Percentiles rank a stretch among this genome's conserved stretches.
phyloP scores from a whole-genome alignment of 2,797 vertebrate genomes.

The Gobionotothen gibberifrons region DNA sequence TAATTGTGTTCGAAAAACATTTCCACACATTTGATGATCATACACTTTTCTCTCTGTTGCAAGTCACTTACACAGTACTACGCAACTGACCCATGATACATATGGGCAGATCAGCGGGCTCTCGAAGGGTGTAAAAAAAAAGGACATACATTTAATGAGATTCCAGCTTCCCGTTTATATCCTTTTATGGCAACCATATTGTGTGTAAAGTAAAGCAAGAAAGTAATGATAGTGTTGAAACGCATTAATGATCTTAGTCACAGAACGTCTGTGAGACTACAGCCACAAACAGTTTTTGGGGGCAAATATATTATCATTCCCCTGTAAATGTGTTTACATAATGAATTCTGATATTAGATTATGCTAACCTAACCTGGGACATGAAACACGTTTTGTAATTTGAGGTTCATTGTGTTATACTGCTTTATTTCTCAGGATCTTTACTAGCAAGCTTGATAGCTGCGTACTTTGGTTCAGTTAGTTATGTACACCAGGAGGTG shows the following conservation, averaged over 20 bases:
- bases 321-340: neutral
- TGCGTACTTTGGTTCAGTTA: neutral
- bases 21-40: slow-evolving; percentile 21
- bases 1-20: slow-evolving; percentile 32
- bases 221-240: neutral
- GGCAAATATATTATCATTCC: neutral
- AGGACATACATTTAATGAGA: neutral
- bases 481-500: too few relatives aligned
- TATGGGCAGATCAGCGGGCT: slow-evolving; percentile 3
- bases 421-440: neutral
- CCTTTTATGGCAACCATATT: neutral
- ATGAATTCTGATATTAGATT: neutral
- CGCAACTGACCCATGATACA: slow-evolving; percentile 4
- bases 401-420: neutral
- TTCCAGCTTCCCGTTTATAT: neutral
- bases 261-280: neutral
- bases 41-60: slow-evolving; percentile 7
- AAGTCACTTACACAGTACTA: slow-evolving; percentile 16
- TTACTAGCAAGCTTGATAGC: neutral
- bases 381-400: neutral
- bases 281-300: neutral
- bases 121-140: neutral
- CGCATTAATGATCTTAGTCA: neutral
- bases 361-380: neutral
- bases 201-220: neutral